Base-by-base conservation (phyloP, 1,140 invertebrate species). In the Conopomorpha cramerella region DNA sequence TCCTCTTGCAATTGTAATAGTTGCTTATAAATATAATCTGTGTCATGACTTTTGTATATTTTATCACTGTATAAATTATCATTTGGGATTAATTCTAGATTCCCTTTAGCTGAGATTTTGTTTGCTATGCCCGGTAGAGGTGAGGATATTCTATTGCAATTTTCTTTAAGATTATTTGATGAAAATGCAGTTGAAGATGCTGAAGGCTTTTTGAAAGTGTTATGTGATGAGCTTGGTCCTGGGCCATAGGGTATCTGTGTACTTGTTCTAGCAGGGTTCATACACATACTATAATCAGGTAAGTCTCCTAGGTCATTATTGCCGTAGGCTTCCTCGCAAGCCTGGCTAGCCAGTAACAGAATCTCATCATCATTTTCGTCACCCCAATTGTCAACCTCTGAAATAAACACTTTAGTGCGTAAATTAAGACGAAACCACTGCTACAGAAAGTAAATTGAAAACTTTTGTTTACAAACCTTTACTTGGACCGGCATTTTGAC, bases 321-420 rank as follows among this genome's bases (percentile, higher is more conserved):
- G 39, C 47, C 59, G 34, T 46, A 60, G 0, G 45, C 61, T n/a
- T 74, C 44, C 31, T 79, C 76, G 36, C 62, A 77, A 2, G 57
- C 76, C 45, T 79, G 73, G 37, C 66, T 76, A 0, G 68, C 72
- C 36, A 71, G 39, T 11, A 78, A 46, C 3, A 79, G 50, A 19
- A 77, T 63, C 46, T 77, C 65, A 36, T 77, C 72, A 33, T 77
- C 70, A 43, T 59, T 56, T 23, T 74, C 72, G 34, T 77, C 64
- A 2, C 59, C 67, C 72, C 72, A 77, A 26, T 35, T 56, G 34
- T 67, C 49, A n/a, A n/a, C n/a, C n/a, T n/a, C n/a, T n/a, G n/a
- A n/a, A n/a, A n/a, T n/a, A n/a, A n/a, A n/a, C n/a, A n/a, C n/a
- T n/a, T n/a, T n/a, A n/a, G n/a, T n/a, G n/a, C n/a, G n/a, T n/a